Evolutionary conservation across 2,113 vertebrate species (phyloP).

Genomic region (Hirundichthys speculiger): DNA sequence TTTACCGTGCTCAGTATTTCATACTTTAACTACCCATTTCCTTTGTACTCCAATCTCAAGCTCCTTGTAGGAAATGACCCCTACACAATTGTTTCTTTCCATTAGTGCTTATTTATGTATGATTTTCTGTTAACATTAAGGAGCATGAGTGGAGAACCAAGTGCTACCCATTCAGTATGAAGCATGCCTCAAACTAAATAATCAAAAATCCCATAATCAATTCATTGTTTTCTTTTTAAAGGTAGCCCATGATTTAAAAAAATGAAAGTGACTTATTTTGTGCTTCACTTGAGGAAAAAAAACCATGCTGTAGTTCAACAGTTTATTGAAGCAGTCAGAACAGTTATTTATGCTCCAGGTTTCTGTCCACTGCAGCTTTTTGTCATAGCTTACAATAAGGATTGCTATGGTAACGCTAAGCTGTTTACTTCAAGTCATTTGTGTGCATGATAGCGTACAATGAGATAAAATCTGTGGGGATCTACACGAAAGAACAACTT

Average conservation of each 20-base stretch:
- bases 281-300: slow-evolving; percentile 47
- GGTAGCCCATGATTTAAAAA: slow-evolving; percentile 29
- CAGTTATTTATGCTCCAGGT: slow-evolving; percentile 67
- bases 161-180: slow-evolving; percentile 18
- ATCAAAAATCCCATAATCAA: slow-evolving; percentile 35
- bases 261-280: slow-evolving; percentile 47
- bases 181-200: slow-evolving; percentile 31
- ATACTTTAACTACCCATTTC: slow-evolving; percentile 86
- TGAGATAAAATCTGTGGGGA: slow-evolving; percentile 81
- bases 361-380: slow-evolving; percentile 65
- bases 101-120: slow-evolving; percentile 77
- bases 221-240: slow-evolving; percentile 39
- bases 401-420: slow-evolving; percentile 82
- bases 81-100: slow-evolving; percentile 75
- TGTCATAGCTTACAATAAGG: slow-evolving; percentile 73
- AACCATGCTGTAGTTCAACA: slow-evolving; percentile 40
- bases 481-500: slow-evolving; percentile 81
- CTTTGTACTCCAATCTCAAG: slow-evolving; percentile 78
- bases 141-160: slow-evolving; percentile 21
- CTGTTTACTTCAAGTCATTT: slow-evolving; percentile 83
- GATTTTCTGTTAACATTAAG: slow-evolving; percentile 62
- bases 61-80: slow-evolving; percentile 84
- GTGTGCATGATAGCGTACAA: slow-evolving; percentile 81
- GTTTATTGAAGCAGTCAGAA: slow-evolving; percentile 63
- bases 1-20: slow-evolving; percentile 83